Base-by-base conservation (phyloP, 2,797 vertebrate genomes). In the Sebastes hubbsi region DNA sequence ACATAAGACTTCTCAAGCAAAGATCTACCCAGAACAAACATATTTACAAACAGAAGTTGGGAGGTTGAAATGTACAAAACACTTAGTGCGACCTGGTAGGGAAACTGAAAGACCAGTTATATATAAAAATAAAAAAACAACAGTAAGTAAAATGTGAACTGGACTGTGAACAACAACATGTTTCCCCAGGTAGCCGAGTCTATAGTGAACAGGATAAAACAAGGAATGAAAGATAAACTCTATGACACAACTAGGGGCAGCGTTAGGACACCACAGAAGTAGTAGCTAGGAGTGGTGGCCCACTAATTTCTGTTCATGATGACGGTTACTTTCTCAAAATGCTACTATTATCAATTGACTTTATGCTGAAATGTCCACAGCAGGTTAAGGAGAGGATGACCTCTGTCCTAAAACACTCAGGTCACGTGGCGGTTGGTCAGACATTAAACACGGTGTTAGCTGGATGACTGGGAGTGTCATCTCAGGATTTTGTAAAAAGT, bases 1-100 rank as follows among this genome's bases (percentile, higher is more conserved):
- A 95, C 93, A 94, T 94, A 95, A 95, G 94, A 95, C 93, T 94
- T 95, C 94, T 95, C 90, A 94, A 95, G 92, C 94, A 96, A 95
- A 87, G 55, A 95, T 92, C 95, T 96, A 96, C 94, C 93, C 90
- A 91, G 91, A 93, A 94, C 91, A 93, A 95, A 93, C 85, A 89
- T 95, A 96, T 96, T 94, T 96, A 97, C 95, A 97, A 78, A 91
- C 91, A 94, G 84, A 91, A 89, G 87, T 82, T 90, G 87, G 84
- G 81, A 92, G 87, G 84, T 85, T 95, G 92, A 95, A 94, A 94
- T 95, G 94, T 95, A 95, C 92, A 94, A 88, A 94, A 93, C 88
- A 93, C 91, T 91, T 91, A 90, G 90, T 93, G 92, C 82, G 90
- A 92, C 90, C 91, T 84, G 86, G 88, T 78, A 78, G 78, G 72